Conservation (phyloP, 1,140 invertebrate species). For the Aethina tumida region DNA sequence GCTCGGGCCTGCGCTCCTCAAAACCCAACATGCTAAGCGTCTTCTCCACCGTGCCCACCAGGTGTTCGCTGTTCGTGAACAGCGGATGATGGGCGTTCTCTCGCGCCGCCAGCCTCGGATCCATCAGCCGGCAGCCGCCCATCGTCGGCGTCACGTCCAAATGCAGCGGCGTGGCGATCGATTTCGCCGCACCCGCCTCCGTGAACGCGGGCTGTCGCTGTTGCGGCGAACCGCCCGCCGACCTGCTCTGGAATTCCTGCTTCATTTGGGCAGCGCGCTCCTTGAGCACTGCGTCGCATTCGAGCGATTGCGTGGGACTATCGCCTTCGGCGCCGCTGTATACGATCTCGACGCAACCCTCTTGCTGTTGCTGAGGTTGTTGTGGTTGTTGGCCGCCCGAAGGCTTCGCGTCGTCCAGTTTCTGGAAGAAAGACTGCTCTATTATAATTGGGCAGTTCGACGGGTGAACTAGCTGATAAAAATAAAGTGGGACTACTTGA, state of each 20-base stretch:
- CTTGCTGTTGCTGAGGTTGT: slow-evolving; percentile 12
- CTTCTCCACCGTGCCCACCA: slow-evolving; percentile 35
- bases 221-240: slow-evolving; percentile 3
- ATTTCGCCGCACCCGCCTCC: background rate
- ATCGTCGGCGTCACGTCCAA: slow-evolving; percentile 1
- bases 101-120: slow-evolving; percentile 21
- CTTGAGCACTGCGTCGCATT: slow-evolving; percentile 37
- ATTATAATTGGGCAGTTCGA: background rate
- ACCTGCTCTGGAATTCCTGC: slow-evolving; percentile 37
- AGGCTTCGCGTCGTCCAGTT: slow-evolving; percentile 9
- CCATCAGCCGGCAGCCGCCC: slow-evolving; percentile 14
- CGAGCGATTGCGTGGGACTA: slow-evolving; percentile 33
- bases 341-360: slow-evolving; percentile 35
- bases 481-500: too few species aligned
- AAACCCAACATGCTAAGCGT: slow-evolving; percentile 34
- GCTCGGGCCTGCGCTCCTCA: slow-evolving; percentile 23
- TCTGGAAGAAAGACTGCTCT: slow-evolving; percentile 6
- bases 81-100: slow-evolving; percentile 16
- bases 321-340: slow-evolving; percentile 31
- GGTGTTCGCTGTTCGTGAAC: slow-evolving; percentile 29
- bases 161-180: background rate
- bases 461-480: too few species aligned
- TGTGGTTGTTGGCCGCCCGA: background rate
- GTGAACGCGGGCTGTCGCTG: background rate
- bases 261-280: slow-evolving; percentile 38